Evolutionary conservation across 1,140 invertebrate species (phyloP).

Genomic region (Drosophila leontia): DNA sequence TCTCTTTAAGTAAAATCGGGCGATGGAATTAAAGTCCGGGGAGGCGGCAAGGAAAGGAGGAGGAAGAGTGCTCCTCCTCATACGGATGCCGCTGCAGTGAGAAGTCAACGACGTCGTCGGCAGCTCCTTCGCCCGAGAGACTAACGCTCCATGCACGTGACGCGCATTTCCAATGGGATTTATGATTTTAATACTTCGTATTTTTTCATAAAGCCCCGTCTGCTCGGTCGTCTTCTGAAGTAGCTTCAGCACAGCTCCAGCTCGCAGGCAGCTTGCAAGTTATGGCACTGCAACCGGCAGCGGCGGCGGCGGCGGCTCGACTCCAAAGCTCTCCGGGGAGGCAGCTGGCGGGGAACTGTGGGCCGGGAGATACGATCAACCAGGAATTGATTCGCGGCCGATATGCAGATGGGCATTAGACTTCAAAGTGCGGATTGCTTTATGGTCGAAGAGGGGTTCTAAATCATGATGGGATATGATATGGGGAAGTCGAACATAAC

Average conservation of each 20-base stretch:
- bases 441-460: not conserved
- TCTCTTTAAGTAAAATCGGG: constrained; percentile 79
- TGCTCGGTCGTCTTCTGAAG: constrained; percentile 43
- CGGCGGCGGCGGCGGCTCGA: not conserved
- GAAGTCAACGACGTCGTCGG: constrained; percentile 54
- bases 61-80: constrained; percentile 19
- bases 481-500: not conserved
- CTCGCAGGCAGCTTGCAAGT: constrained; percentile 35
- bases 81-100: constrained; percentile 21
- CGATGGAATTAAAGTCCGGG: constrained; percentile 65
- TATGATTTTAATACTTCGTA: constrained; percentile 83
- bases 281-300: constrained; percentile 36
- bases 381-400: constrained; percentile 36
- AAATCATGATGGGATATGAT: not conserved
- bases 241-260: constrained; percentile 31
- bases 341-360: not conserved
- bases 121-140: constrained; percentile 74
- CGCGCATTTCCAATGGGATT: constrained; percentile 80
- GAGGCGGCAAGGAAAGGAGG: constrained; percentile 6
- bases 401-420: constrained; percentile 44
- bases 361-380: constrained; percentile 23
- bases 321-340: constrained; percentile 24
- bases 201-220: constrained; percentile 74
- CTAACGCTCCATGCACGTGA: constrained; percentile 78
- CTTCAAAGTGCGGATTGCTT: constrained; percentile 30